Conservation (phyloP, 1,140 invertebrate species). For the Drosophila parabipectinata region DNA sequence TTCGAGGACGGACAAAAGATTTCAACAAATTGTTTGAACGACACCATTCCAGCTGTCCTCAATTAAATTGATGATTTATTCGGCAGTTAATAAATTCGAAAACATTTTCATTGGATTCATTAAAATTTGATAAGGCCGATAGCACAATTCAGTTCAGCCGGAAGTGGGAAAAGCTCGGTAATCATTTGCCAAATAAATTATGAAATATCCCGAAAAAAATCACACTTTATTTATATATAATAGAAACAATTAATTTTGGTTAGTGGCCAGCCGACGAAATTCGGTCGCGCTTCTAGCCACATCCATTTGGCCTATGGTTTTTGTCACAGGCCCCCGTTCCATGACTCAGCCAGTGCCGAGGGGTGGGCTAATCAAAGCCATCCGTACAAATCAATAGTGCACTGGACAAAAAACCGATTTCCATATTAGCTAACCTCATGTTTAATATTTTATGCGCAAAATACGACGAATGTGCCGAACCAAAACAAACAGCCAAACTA, state of each 20-base stretch:
- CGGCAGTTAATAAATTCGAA: constrained; percentile 19
- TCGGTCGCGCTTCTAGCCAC: constrained; percentile 29
- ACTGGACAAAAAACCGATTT: constrained; percentile 20
- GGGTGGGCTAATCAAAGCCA: background rate
- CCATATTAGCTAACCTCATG: constrained; percentile 10
- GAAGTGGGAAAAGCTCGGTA: constrained; percentile 71
- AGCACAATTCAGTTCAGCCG: constrained; percentile 52
- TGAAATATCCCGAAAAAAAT: constrained; percentile 51
- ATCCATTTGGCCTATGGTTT: constrained; percentile 30
- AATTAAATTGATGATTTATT: constrained; percentile 14
- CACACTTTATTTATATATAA: background rate
- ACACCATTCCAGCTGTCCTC: background rate
- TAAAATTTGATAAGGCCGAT: constrained; percentile 66
- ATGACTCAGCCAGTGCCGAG: constrained; percentile 9
- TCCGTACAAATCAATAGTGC: constrained; percentile 3
- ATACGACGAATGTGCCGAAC: constrained; percentile 38
- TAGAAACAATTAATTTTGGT: constrained; percentile 75
- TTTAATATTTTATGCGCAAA: constrained; percentile 50
- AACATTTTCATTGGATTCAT: constrained; percentile 52
- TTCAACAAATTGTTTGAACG: background rate
- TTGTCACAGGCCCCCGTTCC: constrained; percentile 19
- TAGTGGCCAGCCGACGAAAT: constrained; percentile 46
- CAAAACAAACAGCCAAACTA: constrained; percentile 47
- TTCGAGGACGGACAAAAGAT: background rate
- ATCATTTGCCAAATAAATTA: constrained; percentile 74